Evolutionary conservation across 2,113 vertebrate species (phyloP).

Genomic region (Muscicapa adusta): DNA sequence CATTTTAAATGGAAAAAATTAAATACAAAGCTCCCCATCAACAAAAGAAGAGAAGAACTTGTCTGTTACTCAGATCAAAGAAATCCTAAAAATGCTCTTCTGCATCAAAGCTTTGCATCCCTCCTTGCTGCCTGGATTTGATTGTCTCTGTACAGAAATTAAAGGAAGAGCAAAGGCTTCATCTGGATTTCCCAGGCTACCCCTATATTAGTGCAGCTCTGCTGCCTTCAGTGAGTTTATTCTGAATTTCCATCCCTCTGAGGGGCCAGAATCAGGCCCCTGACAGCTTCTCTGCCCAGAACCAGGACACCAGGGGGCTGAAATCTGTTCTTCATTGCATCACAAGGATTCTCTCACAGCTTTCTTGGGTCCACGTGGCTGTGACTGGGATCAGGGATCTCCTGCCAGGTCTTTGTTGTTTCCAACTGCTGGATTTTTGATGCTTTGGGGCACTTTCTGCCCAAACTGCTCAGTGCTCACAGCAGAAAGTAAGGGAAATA

Average conservation of each 20-base stretch:
- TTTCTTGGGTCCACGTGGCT: neutral
- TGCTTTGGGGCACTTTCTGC: neutral
- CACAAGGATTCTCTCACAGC: neutral
- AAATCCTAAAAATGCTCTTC: constrained; percentile 39
- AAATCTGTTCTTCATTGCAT: neutral
- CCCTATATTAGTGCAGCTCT: neutral
- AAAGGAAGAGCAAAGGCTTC: constrained; percentile 6
- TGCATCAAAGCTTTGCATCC: constrained; percentile 8
- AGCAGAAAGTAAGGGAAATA: neutral
- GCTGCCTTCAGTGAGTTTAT: neutral
- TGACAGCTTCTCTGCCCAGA: neutral
- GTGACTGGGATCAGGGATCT: neutral
- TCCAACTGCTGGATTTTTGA: neutral
- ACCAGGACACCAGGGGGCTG: neutral
- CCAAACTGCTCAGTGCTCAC: neutral
- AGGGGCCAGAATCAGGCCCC: neutral
- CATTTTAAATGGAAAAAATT: constrained; percentile 8
- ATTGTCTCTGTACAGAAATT: constrained; percentile 28
- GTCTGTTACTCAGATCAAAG: constrained; percentile 49
- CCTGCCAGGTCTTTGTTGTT: neutral
- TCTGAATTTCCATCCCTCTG: neutral
- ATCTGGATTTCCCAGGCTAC: neutral
- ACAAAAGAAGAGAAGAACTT: constrained; percentile 4
- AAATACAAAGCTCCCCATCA: neutral
- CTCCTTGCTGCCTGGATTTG: constrained; percentile 29